A percentile compares a stretch with the other conserved stretches of the same genome.
Evolutionary conservation across 2,888 invertebrate species (phyloP).

Genomic region (Rhamnusium bicolor): DNA sequence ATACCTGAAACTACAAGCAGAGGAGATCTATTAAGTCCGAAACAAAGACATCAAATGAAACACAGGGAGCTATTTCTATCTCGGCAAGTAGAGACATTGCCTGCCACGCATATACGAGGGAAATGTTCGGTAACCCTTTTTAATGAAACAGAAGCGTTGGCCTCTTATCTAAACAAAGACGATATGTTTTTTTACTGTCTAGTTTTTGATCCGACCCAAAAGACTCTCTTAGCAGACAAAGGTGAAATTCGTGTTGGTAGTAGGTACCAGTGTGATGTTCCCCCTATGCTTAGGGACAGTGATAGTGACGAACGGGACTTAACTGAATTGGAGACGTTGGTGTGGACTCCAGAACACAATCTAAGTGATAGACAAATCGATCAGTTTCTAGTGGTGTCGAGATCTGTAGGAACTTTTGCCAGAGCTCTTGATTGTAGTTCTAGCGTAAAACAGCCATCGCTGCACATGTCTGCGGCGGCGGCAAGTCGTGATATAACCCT

Average conservation of each 20-base stretch:
- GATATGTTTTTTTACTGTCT: conserved; percentile 99
- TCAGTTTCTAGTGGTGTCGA: conserved; percentile 95
- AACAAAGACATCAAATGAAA: conserved; percentile 95
- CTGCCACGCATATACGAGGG: conserved; percentile 98
- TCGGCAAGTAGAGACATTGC: conserved; percentile 97
- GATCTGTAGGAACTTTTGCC: conserved; percentile 99
- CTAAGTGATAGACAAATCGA: conserved; percentile 97
- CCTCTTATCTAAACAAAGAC: conserved; percentile 96
- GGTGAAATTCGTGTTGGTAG: conserved; percentile 82
- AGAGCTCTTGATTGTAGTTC: conserved; percentile 98
- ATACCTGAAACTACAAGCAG: conserved; percentile 56
- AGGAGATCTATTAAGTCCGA: conserved; percentile 76
- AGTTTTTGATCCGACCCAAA: conserved; percentile 99
- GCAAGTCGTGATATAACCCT: conserved; percentile 98
- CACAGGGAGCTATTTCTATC: conserved; percentile 99
- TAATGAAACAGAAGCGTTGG: conserved; percentile 98
- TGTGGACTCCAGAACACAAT: conserved; percentile 95
- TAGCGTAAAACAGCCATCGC: conserved; percentile 97
- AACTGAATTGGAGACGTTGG: conserved; percentile 87
- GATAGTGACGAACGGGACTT: conserved; percentile 62
- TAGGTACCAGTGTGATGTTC: conserved; percentile 93
- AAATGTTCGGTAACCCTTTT: conserved; percentile 99
- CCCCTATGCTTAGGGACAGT: conserved; percentile 85
- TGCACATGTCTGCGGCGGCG: conserved; percentile 99
- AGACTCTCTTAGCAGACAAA: conserved; percentile 98